These are phyloP conservation scores for Cynodonichthys magdalenae DNA, from an alignment of 2,797 vertebrate genomes.

Conservation along the genomic window DNA sequence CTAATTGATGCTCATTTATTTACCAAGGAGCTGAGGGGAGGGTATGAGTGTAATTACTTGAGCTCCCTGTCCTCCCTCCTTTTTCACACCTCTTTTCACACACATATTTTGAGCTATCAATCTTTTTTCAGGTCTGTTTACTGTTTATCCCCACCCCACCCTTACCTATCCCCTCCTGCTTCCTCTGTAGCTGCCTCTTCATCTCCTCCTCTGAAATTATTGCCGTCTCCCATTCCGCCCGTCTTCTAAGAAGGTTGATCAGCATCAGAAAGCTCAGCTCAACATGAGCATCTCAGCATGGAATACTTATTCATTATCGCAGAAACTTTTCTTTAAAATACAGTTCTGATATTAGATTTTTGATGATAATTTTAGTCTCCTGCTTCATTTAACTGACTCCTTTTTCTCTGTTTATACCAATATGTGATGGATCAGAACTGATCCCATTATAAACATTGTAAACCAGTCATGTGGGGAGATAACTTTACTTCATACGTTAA, in stretches of 20 bases:
- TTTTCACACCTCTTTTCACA: slow-evolving; percentile 13
- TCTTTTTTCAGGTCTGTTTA: slow-evolving; percentile 37
- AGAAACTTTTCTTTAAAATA: slow-evolving; percentile 23
- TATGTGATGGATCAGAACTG: too few species aligned
- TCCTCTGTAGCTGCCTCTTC: slow-evolving; percentile 16
- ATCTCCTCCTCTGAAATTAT: slow-evolving; percentile 29
- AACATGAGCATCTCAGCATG: slow-evolving; percentile 31
- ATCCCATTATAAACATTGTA: too few species aligned
- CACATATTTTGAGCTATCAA: slow-evolving; percentile 19
- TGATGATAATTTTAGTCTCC: slow-evolving; percentile 24
- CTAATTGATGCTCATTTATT: slow-evolving; percentile 65
- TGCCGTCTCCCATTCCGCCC: slow-evolving; percentile 13
- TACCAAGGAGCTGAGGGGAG: slow-evolving; percentile 55
- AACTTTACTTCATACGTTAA: too few species aligned
- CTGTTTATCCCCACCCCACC: slow-evolving; percentile 18
- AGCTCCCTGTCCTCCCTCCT: slow-evolving; percentile 20
- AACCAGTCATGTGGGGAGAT: too few species aligned
- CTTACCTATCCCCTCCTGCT: background rate
- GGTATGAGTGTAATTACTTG: slow-evolving; percentile 52
- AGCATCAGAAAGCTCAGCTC: slow-evolving; percentile 40
- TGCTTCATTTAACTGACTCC: slow-evolving; percentile 17
- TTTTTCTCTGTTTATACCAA: background rate
- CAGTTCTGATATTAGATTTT: slow-evolving; percentile 16
- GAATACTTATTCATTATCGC: slow-evolving; percentile 52
- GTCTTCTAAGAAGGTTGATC: slow-evolving; percentile 33